Base-by-base conservation (phyloP, 2,797 vertebrate species). In the Argentina silus region DNA sequence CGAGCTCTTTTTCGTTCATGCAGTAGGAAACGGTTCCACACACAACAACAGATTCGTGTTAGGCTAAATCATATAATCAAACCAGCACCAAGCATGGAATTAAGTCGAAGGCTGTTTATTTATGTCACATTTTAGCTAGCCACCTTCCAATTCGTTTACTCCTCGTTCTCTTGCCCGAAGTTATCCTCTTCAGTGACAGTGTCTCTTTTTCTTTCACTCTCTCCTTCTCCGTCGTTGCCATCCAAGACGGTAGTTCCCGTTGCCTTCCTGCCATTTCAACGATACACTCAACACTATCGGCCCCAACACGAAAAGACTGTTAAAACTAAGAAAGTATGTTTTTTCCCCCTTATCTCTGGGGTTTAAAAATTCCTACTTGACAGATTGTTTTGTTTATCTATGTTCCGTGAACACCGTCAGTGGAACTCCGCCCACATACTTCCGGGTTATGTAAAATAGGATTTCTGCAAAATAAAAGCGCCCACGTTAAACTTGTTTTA, bases 1-100 rank as follows among this genome's bases (percentile, higher is more conserved):
- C 75, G 60, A 93, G 84, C 81, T 94, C 92, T 0, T 56, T 64
- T 77, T 93, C 93, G 83, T 93, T 92, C 93, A 94, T 91, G 15
- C 91, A 93, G 74, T 93, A 93, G 69, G 84, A 85, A 44, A 50
- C 77, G 12, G 73, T 36, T 56, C 91, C 88, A 75, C 81, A 72
- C 55, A 86, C 1, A 78, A 15, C 19, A 57, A 57, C 6, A 53
- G 12, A 53, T 0, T 55, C 0, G 42, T 51, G 12, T 65, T n/a
- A 51, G 14, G 57, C 1, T 1, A 0, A 45, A 1, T 4, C 0
- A 6, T 0, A 6, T 2, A 0, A 8, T 0, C 7, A 6, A 6
- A 43, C 36, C 9, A 42, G 1, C 12, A 0, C 3, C 0, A 19
- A 2, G 19, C 5, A 0, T n/a, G n/a, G n/a, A n/a, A n/a, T n/a